Percentiles rank a stretch among this genome's conserved stretches.
Conservation (phyloP, 2,888 invertebrate genomes). For the Plagodis dolabraria region DNA sequence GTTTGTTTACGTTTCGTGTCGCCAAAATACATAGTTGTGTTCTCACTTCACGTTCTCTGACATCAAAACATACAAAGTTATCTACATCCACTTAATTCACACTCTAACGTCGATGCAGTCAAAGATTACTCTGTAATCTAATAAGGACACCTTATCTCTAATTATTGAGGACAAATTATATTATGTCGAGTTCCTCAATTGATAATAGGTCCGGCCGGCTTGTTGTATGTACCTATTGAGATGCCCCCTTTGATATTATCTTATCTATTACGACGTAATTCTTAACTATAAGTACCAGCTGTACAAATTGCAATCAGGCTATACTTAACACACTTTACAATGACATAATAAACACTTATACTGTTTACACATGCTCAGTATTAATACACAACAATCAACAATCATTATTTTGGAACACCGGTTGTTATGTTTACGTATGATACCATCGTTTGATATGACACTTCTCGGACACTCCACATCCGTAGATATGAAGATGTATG, state of each 20-base stretch:
- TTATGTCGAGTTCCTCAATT: constrained; percentile 61
- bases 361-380: constrained; percentile 15
- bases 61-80: constrained; percentile 29
- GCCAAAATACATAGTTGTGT: constrained; percentile 57
- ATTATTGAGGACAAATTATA: constrained; percentile 54
- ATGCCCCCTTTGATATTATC: constrained; percentile 43
- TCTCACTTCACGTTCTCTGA: constrained; percentile 40
- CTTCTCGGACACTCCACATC: constrained; percentile 36
- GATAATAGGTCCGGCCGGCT: constrained; percentile 47
- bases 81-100: constrained; percentile 25
- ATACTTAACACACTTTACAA: constrained; percentile 10
- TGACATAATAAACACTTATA: constrained; percentile 21
- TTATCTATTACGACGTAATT: constrained; percentile 43
- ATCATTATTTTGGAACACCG: constrained; percentile 37
- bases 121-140: constrained; percentile 40
- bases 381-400: constrained; percentile 29
- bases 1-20: constrained; percentile 65
- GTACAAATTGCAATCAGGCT: constrained; percentile 23
- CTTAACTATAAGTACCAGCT: constrained; percentile 28
- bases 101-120: constrained; percentile 11
- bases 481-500: constrained; percentile 33
- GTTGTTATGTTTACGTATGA: constrained; percentile 47
- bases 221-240: constrained; percentile 16
- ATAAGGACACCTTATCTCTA: constrained; percentile 51
- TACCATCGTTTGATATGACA: constrained; percentile 44